Conservation (phyloP, 2,888 invertebrate genomes). For the Homarus gammarus region DNA sequence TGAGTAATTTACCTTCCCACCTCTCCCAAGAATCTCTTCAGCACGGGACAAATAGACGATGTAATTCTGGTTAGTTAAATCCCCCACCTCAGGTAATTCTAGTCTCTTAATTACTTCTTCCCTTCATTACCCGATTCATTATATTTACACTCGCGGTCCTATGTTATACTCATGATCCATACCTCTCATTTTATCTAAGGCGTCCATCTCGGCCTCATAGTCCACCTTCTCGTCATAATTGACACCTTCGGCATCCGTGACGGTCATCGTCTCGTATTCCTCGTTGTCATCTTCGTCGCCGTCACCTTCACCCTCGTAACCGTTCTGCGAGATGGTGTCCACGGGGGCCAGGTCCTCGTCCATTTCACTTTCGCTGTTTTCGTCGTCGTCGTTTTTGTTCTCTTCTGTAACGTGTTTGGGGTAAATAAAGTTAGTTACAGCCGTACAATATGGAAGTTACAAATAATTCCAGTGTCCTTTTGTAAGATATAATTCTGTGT, state of each 20-base stretch:
- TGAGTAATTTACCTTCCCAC: no score
- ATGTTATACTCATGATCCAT: constrained; percentile 56
- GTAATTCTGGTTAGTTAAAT: no score
- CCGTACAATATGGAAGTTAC: no score
- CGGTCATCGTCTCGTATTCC: constrained; percentile 84
- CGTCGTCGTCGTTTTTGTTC: constrained; percentile 77
- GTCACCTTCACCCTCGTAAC: constrained; percentile 77
- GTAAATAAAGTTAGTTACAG: no score
- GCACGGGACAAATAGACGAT: no score
- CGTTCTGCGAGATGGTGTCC: constrained; percentile 76
- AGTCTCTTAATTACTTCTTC: no score
- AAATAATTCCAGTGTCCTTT: no score
- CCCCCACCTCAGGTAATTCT: no score
- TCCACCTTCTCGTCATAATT: constrained; percentile 87
- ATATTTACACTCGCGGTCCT: no score
- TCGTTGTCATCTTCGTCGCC: constrained; percentile 83
- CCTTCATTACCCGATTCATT: no score
- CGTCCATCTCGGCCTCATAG: constrained; percentile 88
- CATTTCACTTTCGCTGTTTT: constrained; percentile 79
- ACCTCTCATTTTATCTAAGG: constrained; percentile 86
- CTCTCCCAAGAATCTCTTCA: no score
- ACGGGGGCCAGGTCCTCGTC: constrained; percentile 80
- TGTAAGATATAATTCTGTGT: no score
- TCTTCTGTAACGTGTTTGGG: constrained; percentile 50
- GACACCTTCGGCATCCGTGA: constrained; percentile 82